Conservation (phyloP, 2,888 invertebrate species). For the Metallyticus violacea region DNA sequence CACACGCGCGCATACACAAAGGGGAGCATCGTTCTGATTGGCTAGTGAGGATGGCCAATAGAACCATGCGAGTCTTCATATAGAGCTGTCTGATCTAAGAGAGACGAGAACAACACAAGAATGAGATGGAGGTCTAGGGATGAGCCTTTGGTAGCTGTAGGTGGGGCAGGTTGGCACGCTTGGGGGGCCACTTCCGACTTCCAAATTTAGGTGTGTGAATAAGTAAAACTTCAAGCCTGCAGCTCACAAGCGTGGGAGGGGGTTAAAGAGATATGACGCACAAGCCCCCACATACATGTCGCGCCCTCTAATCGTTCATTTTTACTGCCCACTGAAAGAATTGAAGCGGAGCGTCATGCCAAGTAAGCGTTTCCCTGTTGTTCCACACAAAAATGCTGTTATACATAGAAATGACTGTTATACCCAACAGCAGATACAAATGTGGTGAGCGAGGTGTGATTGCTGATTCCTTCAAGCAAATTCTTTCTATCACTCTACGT, state of each 20-base stretch:
- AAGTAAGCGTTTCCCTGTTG: no score
- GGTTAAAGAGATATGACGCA: background rate
- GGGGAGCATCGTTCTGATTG: background rate
- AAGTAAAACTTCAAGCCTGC: no score
- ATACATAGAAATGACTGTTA: no score
- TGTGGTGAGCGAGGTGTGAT: no score
- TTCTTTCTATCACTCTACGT: no score
- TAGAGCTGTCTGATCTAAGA: background rate
- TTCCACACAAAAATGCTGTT: no score
- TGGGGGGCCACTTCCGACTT: background rate
- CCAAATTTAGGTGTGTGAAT: background rate
- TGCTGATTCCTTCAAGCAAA: no score
- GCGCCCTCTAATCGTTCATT: background rate
- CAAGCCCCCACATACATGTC: no score
- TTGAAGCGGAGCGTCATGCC: background rate
- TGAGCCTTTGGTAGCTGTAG: no score
- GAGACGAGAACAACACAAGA: background rate
- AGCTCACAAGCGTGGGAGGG: background rate
- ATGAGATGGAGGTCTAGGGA: no score
- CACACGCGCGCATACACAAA: no score
- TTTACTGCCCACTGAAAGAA: background rate
- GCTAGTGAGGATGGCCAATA: background rate
- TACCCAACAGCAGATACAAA: no score
- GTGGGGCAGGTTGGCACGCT: background rate
- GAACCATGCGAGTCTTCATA: background rate